phyloP scores from a whole-genome alignment of 2,888 invertebrate genomes.

The Busseola fusca region DNA sequence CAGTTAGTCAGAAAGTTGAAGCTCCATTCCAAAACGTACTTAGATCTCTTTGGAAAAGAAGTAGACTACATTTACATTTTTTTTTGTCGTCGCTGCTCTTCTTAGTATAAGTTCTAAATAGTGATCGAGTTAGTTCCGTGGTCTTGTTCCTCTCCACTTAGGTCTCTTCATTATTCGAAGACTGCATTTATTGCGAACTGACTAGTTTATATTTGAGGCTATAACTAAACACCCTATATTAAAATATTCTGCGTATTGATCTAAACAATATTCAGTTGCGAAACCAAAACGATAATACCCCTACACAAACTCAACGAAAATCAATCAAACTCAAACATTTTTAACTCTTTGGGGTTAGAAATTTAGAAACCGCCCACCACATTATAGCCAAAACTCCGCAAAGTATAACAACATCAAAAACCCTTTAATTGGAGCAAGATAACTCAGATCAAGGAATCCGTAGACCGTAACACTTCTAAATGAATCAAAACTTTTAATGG shows the following conservation, averaged over 20 bases:
- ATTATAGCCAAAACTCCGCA: constrained; percentile 29
- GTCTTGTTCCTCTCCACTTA: background rate
- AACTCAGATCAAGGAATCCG: constrained; percentile 50
- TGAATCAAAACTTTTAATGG: constrained; percentile 79
- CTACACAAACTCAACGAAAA: constrained; percentile 18
- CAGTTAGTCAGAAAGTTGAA: no score
- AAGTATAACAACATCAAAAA: constrained; percentile 51
- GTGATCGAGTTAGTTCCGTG: background rate
- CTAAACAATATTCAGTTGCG: background rate
- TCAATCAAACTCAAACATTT: constrained; percentile 24
- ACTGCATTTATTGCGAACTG: background rate
- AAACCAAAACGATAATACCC: constrained; percentile 1
- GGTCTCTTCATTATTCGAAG: background rate
- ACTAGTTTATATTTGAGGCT: background rate
- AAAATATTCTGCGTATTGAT: background rate
- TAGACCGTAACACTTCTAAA: constrained; percentile 65
- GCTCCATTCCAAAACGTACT: no score
- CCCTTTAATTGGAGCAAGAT: constrained; percentile 66
- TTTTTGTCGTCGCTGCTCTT: background rate
- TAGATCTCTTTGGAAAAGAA: background rate
- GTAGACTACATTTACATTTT: background rate
- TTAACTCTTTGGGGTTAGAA: constrained; percentile 7
- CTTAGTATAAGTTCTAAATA: background rate
- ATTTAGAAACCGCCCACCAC: constrained; percentile 18
- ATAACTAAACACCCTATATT: background rate